Percentiles rank a stretch among this genome's conserved stretches.
Evolutionary conservation across 92 coral and sea anemone species (phyloP).

Genomic region (Epizoanthus ramosus): DNA sequence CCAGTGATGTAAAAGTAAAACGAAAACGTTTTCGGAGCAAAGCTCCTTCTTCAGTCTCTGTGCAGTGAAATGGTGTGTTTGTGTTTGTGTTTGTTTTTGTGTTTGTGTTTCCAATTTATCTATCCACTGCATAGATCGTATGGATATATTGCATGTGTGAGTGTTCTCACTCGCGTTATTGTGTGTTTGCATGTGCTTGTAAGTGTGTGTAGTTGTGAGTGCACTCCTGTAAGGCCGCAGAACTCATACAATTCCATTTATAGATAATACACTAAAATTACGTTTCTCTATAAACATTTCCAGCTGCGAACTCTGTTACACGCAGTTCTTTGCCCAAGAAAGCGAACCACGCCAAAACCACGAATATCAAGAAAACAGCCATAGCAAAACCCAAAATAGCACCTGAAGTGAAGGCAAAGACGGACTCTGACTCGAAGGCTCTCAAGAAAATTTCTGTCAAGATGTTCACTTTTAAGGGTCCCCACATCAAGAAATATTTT

Average conservation of each 20-base stretch:
- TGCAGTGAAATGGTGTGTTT: no score
- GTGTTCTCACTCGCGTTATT: no score
- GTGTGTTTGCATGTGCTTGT: no score
- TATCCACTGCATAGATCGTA: no score
- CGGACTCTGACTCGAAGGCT: constrained; percentile 11
- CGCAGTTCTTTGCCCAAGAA: constrained; percentile 29
- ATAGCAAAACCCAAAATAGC: not conserved
- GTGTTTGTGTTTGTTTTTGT: no score
- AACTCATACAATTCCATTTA: no score
- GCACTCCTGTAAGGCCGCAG: no score
- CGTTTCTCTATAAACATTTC: not conserved
- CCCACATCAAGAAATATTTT: constrained; percentile 67
- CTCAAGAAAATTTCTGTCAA: constrained; percentile 30
- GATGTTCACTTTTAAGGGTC: constrained; percentile 36
- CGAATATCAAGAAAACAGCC: constrained; percentile 10
- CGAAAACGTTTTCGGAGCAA: no score
- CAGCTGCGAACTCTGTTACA: constrained; percentile 10
- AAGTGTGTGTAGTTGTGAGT: not conserved
- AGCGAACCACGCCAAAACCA: not conserved
- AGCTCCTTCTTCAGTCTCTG: no score
- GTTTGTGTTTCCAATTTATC: no score
- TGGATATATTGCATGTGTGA: no score
- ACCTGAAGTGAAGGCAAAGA: not conserved
- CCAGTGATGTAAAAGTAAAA: no score
- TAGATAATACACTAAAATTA: not conserved